These are phyloP conservation scores for Heloderma charlesbogerti DNA, from an alignment of 2,113 vertebrate species.

Conservation along the genomic window DNA sequence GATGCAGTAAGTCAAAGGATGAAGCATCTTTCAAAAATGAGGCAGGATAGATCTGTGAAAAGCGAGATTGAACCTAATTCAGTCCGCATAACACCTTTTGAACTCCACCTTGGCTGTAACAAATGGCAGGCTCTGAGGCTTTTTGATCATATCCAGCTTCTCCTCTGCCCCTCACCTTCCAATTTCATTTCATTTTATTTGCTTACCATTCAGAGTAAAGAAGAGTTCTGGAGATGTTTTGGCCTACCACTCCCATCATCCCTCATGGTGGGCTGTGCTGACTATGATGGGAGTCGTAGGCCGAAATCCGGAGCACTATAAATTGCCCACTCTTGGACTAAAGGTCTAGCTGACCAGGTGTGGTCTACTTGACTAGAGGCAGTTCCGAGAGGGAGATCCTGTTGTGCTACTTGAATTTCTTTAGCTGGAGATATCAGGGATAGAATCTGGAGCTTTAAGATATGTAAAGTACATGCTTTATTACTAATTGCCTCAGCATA, in stretches of 20 bases:
- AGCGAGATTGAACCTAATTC: not conserved
- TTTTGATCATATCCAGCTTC: not conserved
- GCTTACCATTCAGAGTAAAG: not conserved
- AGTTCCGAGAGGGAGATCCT: no score
- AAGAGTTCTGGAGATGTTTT: not conserved
- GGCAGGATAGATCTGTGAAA: not conserved
- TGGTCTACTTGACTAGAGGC: no score
- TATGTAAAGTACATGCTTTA: no score
- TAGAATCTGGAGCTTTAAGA: no score
- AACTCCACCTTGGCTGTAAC: not conserved
- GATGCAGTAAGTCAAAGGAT: fast-evolving
- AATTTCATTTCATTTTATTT: not conserved
- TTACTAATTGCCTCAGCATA: no score
- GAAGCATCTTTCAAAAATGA: not conserved
- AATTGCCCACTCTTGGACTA: no score
- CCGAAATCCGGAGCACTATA: not conserved
- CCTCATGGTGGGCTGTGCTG: no score
- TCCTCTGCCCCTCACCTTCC: not conserved
- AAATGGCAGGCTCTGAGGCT: not conserved
- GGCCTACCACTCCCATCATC: no score
- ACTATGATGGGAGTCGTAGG: no score
- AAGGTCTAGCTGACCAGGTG: no score
- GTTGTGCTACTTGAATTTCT: no score
- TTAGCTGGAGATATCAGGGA: no score
- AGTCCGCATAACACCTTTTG: not conserved